A percentile compares a stretch with the other conserved stretches of the same genome.
These are phyloP conservation scores for Aspidiotus rigidus DNA, from an alignment of 2,888 invertebrate genomes.

Conservation along the genomic window DNA sequence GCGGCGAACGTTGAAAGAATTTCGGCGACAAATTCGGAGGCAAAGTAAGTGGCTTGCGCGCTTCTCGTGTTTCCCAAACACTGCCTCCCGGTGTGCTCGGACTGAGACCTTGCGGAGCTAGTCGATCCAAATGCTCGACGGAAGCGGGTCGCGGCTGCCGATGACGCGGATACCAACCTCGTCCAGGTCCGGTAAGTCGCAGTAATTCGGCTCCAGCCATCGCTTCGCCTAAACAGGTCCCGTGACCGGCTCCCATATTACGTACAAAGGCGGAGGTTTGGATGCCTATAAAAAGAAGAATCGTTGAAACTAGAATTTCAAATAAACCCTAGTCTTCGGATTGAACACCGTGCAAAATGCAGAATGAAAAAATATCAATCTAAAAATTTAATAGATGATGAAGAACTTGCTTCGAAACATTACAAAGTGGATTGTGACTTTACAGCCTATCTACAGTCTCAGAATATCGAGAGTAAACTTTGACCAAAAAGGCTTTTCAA, in stretches of 20 bases:
- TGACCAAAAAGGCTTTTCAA: too few relatives aligned
- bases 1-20: slow-evolving; percentile 79
- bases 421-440: too few relatives aligned
- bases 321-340: too few relatives aligned
- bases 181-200: slow-evolving; percentile 66
- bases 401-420: too few relatives aligned
- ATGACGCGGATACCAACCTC: slow-evolving; percentile 57
- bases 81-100: slow-evolving; percentile 38
- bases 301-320: too few relatives aligned
- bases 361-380: too few relatives aligned
- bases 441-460: too few relatives aligned
- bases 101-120: slow-evolving; percentile 48
- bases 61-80: slow-evolving; percentile 45
- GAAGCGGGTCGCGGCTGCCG: slow-evolving; percentile 60
- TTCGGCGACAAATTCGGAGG: slow-evolving; percentile 82
- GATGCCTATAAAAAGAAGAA: slow-evolving; percentile 12
- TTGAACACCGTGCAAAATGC: too few relatives aligned
- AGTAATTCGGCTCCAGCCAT: slow-evolving; percentile 70
- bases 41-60: slow-evolving; percentile 72
- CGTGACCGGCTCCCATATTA: slow-evolving; percentile 36
- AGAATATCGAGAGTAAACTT: too few relatives aligned
- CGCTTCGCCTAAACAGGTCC: slow-evolving; percentile 45
- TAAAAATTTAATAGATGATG: too few relatives aligned
- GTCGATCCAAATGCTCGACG: slow-evolving; percentile 72
- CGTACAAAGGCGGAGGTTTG: slow-evolving; percentile 26